phyloP scores from a whole-genome alignment of 2,797 vertebrate species.

The Rhabdomys pumilio region DNA sequence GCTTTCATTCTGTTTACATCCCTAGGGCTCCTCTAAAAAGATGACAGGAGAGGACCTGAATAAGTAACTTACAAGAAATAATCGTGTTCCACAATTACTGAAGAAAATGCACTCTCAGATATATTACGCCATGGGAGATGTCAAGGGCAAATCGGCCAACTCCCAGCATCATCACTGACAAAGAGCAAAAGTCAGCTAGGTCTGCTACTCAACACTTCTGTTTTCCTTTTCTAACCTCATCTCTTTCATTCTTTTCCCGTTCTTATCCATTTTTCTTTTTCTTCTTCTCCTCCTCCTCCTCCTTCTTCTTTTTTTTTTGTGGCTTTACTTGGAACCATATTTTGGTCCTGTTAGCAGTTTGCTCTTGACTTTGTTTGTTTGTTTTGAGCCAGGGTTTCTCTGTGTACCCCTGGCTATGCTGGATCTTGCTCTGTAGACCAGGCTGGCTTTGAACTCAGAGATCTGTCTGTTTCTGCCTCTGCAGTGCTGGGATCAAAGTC shows the following conservation, averaged over 20 bases:
- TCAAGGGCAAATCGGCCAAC: neutral
- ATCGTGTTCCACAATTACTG: neutral
- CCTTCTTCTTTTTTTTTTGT: neutral
- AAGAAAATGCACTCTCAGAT: neutral
- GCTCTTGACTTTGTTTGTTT: neutral
- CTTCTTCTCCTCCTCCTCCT: too few relatives aligned
- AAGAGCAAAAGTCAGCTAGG: neutral
- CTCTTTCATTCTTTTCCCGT: neutral
- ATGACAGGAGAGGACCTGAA: neutral
- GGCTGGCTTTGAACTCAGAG: neutral
- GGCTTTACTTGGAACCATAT: constrained; percentile 17
- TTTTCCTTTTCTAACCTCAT: constrained; percentile 1
- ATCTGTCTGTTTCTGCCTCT: neutral
- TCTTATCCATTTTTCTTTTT: too few relatives aligned
- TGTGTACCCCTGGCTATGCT: too few relatives aligned
- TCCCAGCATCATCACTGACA: neutral
- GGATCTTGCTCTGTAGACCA: neutral
- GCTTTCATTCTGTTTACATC: neutral
- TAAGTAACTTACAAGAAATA: neutral
- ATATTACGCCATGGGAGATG: neutral
- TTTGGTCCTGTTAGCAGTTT: neutral
- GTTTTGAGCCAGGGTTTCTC: neutral
- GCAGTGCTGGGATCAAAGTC: neutral
- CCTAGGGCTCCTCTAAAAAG: constrained; percentile 52
- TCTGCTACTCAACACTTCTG: neutral